A percentile compares a stretch with the other conserved stretches of the same genome.
phyloP scores from a whole-genome alignment of 2,113 vertebrate genomes.

The Eidolon helvum region DNA sequence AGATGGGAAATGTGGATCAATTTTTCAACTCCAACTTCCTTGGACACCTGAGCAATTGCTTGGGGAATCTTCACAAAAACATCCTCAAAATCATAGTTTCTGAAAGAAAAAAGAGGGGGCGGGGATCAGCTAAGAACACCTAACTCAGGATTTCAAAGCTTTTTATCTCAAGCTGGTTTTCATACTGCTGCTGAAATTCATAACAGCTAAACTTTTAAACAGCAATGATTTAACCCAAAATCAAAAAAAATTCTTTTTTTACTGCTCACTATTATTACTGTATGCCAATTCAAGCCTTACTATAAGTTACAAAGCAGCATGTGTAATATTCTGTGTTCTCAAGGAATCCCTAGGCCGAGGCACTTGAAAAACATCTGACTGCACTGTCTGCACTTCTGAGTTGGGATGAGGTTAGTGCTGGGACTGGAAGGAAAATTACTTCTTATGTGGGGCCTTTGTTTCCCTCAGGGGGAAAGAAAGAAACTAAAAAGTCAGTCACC shows the following conservation, averaged over 20 bases:
- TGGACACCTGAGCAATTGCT: constrained; percentile 87
- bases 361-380: background rate
- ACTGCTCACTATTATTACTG: background rate
- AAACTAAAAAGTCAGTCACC: background rate
- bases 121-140: background rate
- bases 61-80: constrained; percentile 91
- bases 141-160: background rate
- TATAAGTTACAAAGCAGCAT: background rate
- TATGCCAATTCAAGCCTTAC: background rate
- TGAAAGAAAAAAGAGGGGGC: constrained; percentile 69
- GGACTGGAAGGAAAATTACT: background rate
- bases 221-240: background rate
- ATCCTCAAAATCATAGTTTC: constrained; percentile 93
- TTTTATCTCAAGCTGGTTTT: background rate
- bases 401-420: background rate
- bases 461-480: background rate
- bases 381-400: background rate
- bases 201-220: background rate
- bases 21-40: constrained; percentile 90
- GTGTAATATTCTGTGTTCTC: background rate
- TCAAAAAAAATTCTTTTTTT: background rate
- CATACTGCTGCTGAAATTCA: background rate
- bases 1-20: constrained; percentile 95
- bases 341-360: background rate
- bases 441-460: background rate